Percentiles rank a stretch among this genome's conserved stretches.
Conservation (phyloP, 2,113 vertebrate species). For the Pelecanus crispus region DNA sequence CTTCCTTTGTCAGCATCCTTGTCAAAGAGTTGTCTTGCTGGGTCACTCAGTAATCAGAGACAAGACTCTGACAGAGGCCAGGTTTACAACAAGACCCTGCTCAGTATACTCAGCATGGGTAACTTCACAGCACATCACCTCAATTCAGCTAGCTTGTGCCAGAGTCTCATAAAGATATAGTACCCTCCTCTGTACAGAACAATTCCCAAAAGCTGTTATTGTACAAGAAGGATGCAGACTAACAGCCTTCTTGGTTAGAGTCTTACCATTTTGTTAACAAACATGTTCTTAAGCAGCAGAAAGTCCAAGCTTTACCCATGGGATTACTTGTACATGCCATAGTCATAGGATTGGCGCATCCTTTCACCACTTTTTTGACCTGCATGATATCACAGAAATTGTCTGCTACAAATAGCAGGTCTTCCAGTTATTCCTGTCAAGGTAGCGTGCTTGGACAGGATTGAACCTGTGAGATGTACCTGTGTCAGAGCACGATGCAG, state of each 20-base stretch:
- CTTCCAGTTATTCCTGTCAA: not conserved
- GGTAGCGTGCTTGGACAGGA: not conserved
- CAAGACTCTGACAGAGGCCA: not conserved
- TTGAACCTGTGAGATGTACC: not conserved
- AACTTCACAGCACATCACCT: not conserved
- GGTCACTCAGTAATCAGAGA: not conserved
- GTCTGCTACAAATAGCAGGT: not conserved
- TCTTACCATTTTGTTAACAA: not conserved
- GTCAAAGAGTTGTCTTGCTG: not conserved
- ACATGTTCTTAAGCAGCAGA: not conserved
- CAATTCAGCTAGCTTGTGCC: not conserved
- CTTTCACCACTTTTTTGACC: not conserved
- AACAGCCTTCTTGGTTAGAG: not conserved
- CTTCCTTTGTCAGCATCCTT: not conserved
- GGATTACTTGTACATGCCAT: not conserved
- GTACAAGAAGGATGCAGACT: not conserved
- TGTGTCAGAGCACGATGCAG: rapidly evolving
- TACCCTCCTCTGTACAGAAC: not conserved
- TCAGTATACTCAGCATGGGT: not conserved
- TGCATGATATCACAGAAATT: not conserved
- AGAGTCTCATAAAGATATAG: not conserved
- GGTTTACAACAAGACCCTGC: no score
- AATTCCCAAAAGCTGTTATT: not conserved
- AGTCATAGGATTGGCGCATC: rapidly evolving
- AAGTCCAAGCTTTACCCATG: not conserved